Conservation (phyloP, 2,888 invertebrate species). For the Sarcophaga subvicina region DNA sequence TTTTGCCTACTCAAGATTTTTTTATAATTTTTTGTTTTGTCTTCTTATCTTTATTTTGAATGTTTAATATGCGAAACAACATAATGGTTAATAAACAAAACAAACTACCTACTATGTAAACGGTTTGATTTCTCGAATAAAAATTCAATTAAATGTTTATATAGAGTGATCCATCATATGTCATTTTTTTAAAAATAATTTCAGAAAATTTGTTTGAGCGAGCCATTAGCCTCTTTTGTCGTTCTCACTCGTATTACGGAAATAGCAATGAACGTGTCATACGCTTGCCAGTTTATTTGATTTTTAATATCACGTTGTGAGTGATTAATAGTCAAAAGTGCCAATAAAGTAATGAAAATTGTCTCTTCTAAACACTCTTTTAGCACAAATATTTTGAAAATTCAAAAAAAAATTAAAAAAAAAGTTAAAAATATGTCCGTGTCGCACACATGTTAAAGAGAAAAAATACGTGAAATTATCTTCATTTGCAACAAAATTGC, state of each 20-base stretch:
- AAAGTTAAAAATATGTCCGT: background rate
- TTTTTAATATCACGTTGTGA: no score
- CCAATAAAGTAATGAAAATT: background rate
- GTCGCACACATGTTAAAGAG: background rate
- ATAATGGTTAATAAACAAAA: slow-evolving; percentile 49
- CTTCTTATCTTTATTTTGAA: slow-evolving; percentile 50
- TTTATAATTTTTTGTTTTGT: slow-evolving; percentile 63
- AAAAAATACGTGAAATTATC: background rate
- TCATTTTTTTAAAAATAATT: no score
- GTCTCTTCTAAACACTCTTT: background rate
- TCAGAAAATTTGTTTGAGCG: no score
- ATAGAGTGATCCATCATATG: background rate
- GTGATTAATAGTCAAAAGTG: background rate
- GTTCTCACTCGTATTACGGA: no score
- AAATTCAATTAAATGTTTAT: background rate
- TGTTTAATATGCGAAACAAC: slow-evolving; percentile 73
- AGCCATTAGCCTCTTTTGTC: no score
- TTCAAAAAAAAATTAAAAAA: background rate
- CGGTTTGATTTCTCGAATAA: background rate
- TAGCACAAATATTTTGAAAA: background rate
- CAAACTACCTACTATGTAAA: background rate
- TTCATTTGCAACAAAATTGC: background rate
- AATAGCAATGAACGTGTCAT: no score
- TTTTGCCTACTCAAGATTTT: slow-evolving; percentile 70
- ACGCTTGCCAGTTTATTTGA: no score